A percentile compares a stretch with the other conserved stretches of the same genome.
These are phyloP conservation scores for Heliocidaris erythrogramma DNA, from an alignment of 35 echinoderm and acorn worm genomes.

Conservation along the genomic window DNA sequence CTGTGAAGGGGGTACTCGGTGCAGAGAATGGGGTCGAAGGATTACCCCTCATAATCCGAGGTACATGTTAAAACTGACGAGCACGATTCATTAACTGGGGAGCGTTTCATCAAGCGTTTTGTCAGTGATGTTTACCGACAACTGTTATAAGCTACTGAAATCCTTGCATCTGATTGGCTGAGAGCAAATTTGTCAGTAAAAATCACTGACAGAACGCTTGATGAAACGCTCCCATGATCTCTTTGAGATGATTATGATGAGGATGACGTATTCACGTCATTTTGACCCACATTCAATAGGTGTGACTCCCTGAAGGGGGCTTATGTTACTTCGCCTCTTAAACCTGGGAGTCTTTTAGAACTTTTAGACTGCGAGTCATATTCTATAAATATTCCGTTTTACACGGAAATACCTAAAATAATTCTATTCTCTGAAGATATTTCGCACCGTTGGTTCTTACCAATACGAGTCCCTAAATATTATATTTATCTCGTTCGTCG, in stretches of 20 bases:
- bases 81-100: not conserved
- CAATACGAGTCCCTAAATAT: not conserved
- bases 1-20: not conserved
- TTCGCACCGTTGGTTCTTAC: not conserved
- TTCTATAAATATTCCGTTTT: not conserved
- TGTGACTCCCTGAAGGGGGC: not conserved
- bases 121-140: no score
- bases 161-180: no score
- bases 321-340: not conserved
- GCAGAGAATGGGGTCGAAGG: not conserved
- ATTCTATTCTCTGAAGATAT: not conserved
- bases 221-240: no score
- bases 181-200: no score
- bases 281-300: not conserved
- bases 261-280: slow-evolving; percentile 16
- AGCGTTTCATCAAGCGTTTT: no score
- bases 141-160: no score
- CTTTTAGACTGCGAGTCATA: not conserved
- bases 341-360: not conserved
- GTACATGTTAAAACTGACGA: not conserved
- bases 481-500: no score
- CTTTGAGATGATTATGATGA: not conserved
- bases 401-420: not conserved
- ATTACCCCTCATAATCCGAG: not conserved
- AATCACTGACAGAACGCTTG: no score